Percentiles rank a stretch among this genome's conserved stretches.
phyloP scores from a whole-genome alignment of 1,140 invertebrate genomes.

The Brachionus manjavacas region DNA sequence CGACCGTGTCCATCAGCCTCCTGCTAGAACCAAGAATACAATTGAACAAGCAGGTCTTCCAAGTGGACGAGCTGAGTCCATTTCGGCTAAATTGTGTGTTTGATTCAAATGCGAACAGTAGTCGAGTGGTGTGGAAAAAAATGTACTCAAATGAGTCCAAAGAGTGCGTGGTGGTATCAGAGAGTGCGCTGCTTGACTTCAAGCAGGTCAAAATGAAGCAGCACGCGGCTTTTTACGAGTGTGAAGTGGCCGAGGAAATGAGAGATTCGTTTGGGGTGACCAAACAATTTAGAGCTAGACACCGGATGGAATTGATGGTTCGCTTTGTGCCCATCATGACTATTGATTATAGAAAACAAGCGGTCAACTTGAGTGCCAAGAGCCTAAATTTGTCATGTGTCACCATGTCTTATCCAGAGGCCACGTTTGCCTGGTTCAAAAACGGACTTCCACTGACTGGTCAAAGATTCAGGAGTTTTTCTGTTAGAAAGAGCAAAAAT shows the following conservation, averaged over 20 bases:
- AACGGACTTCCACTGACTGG: neutral
- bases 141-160: neutral
- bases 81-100: constrained; percentile 14
- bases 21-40: neutral
- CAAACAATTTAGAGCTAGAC: neutral
- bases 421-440: constrained; percentile 12
- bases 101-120: neutral
- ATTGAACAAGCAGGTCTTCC: neutral
- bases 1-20: neutral
- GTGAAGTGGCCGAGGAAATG: neutral
- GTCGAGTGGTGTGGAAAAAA: neutral
- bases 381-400: constrained; percentile 5
- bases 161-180: neutral
- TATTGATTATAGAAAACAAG: neutral
- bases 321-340: neutral
- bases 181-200: neutral
- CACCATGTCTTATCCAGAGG: constrained; percentile 15
- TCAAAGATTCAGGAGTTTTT: neutral
- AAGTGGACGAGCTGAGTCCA: neutral
- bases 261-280: neutral
- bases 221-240: neutral
- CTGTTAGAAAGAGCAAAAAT: neutral
- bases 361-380: neutral
- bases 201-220: neutral
- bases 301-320: neutral